phyloP scores from a whole-genome alignment of 2,797 vertebrate genomes.

The Luscinia megarhynchos region DNA sequence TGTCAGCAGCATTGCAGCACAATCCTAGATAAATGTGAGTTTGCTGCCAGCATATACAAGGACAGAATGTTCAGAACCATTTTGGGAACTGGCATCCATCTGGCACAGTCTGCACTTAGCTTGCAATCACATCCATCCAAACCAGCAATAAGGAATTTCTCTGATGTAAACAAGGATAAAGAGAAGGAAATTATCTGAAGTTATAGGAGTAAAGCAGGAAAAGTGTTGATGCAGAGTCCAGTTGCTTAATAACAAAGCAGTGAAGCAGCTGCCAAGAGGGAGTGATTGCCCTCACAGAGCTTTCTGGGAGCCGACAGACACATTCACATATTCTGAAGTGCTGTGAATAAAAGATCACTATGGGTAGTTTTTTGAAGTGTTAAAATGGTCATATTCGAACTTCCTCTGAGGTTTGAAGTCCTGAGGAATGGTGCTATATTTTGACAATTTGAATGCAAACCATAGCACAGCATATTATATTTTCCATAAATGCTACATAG shows the following conservation, averaged over 20 bases:
- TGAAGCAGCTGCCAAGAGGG: neutral
- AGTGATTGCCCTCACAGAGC: neutral
- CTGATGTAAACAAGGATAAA: neutral
- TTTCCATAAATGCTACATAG: neutral
- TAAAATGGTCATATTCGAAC: neutral
- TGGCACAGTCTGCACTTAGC: neutral
- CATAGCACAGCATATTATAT: neutral
- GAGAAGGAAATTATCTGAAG: neutral
- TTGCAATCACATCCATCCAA: neutral
- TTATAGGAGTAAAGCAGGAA: neutral
- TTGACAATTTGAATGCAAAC: neutral
- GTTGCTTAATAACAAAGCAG: neutral
- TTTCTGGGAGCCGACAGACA: neutral
- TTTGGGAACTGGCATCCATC: neutral
- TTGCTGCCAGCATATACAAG: conserved; percentile 27
- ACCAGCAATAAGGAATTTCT: neutral
- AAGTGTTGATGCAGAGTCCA: neutral
- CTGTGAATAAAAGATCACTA: neutral
- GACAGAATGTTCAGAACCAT: neutral
- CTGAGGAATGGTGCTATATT: neutral
- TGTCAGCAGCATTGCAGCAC: conserved; percentile 26
- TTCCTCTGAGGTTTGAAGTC: neutral
- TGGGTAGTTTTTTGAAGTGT: neutral
- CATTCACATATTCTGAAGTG: neutral
- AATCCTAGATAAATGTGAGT: neutral